Evolutionary conservation across 2,113 vertebrate genomes (phyloP), one percentile per base, ranked within the genome.

Genomic region (Melanotaenia duboulayi): DNA sequence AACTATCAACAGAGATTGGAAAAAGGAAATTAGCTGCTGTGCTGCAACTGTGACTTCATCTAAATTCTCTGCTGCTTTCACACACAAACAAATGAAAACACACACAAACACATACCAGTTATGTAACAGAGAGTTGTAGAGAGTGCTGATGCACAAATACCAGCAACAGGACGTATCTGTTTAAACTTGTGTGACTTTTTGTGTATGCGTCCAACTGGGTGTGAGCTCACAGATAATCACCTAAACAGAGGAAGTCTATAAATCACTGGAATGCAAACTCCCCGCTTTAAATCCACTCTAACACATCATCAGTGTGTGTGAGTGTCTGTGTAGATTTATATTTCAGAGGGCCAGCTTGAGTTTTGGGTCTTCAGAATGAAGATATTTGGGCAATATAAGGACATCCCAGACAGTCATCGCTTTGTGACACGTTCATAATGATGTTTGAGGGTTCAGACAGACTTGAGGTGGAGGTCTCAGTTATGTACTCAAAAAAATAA

Each of bases 171-270:
- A 59, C 61, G 35, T 46, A 56, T 80, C 55, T 63, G 75, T 78
- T 74, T 52, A 64, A 78, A 69, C 19, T 51, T 37, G 49, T 55
- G 46, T 56, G 46, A 46, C 22, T 65, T 25, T 64, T 46, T 75
- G 24, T 52, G 51, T 44, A 46, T 48, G n/a, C 65, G 73, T 54
- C 54, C 40, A 23, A 66, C 39, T 73, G 88, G 59, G 82, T 78
- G 84, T 85, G 81, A 83, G 71, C 82, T 85, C 79, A 73, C 82
- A 87, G 78, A 65, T 90, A 87, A 90, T 91, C 86, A 90, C 76
- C 71, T 60, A 39, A 50, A 83, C 67, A 83, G 83, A 89, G 83
- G 86, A 92, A 81, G 76, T 90, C 71, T 71, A 89, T 87, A 87
- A 87, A 87, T 90, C 87, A 88, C 59, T 67, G 69, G 71, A 83